phyloP scores from a whole-genome alignment of 2,113 vertebrate species.

The Noctilio leporinus region DNA sequence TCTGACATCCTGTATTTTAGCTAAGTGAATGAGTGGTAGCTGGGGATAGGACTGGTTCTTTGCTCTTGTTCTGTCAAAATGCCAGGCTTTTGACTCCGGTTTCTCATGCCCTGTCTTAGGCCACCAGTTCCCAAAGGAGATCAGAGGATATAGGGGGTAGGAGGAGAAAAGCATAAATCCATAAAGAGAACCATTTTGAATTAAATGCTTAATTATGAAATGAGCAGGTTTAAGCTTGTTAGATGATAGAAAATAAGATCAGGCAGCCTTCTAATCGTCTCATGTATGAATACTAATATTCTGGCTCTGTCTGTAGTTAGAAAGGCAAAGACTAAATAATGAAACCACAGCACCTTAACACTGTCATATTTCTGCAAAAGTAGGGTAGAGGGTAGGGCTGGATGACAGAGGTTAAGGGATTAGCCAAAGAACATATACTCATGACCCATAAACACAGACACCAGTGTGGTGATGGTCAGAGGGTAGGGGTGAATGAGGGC shows the following conservation, averaged over 20 bases:
- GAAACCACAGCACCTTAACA: neutral
- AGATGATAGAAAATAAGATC: constrained; percentile 35
- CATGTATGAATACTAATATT: neutral
- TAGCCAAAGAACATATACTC: too few relatives aligned
- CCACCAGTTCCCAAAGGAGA: neutral
- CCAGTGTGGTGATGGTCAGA: too few relatives aligned
- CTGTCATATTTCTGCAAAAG: neutral
- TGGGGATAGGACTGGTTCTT: neutral
- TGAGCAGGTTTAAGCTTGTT: constrained; percentile 42
- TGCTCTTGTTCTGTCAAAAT: neutral
- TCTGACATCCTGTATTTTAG: constrained; percentile 32
- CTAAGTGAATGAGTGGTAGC: constrained; percentile 28
- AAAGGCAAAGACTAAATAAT: constrained; percentile 14
- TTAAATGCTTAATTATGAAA: constrained; percentile 38
- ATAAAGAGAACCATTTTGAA: constrained; percentile 39
- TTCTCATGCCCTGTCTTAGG: constrained; percentile 13
- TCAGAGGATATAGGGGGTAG: neutral
- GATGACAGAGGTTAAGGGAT: too few relatives aligned
- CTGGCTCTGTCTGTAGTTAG: neutral
- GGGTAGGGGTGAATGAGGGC: too few relatives aligned
- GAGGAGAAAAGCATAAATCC: neutral
- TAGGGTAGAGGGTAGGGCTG: neutral
- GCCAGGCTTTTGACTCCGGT: neutral
- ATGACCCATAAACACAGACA: too few relatives aligned
- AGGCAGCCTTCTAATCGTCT: constrained; percentile 20